Evolutionary conservation across 2,113 vertebrate species (phyloP), one percentile per base, ranked within the genome.

Genomic region (Cebus imitator): DNA sequence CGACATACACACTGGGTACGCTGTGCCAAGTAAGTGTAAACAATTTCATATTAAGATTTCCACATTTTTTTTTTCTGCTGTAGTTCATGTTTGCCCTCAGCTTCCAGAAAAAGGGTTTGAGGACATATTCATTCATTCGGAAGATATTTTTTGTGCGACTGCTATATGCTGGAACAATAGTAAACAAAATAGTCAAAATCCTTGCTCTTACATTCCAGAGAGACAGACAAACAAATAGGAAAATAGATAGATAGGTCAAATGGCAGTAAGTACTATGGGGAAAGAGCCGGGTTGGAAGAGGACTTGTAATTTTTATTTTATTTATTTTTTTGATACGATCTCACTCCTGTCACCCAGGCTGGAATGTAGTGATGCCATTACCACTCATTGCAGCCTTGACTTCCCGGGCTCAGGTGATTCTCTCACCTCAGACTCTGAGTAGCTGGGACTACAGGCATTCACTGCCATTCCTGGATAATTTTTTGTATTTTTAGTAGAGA

Each of bases 1-100:
- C 99, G 99, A 91, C 99, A 99, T 96, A 99, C 99, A 61, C 99
- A 99, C 96, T 99, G 99, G 99, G 99, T 99, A 27, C 98, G 99
- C 97, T 99, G 99, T 98, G 99, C 99, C 95, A 99, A 99, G 99
- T 99, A 98, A 97, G 98, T 97, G 0, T 76, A 70, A 12, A 66
- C 35, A 6, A 7, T 35, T 68, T 75, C 6, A 5, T 45, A 0
- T 1, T 21, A 14, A 66, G 8, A 18, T 79, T 85, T 90, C 43
- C 5, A 57, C 27, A 3, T 40, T 50, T 21, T 35, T 21, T 21
- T 72, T n/a, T n/a, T 32, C 43, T 84, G 8, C 58, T 50, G 0
- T 37, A n/a, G 12, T 61, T 18, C 5, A 2, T 40, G 1, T 78
- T 70, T n/a, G 13, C 21, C 40, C 8, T 4, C 25, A 50, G 12